Evolutionary conservation across 2,797 vertebrate genomes (phyloP), one percentile per base, ranked within the genome.

Genomic region (Sparidentex hasta): DNA sequence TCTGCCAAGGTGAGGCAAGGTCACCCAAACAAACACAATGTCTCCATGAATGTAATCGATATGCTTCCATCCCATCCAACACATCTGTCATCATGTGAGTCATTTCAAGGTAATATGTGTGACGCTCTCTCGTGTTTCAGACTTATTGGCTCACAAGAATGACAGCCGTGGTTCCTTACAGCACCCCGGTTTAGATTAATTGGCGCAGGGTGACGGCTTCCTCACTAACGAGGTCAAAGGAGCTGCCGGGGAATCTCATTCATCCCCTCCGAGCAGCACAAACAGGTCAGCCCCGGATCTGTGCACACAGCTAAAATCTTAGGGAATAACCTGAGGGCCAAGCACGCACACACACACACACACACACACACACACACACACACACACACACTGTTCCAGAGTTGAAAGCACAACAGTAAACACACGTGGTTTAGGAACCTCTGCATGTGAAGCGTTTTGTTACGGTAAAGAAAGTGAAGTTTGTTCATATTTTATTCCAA

Each of bases 151-250:
- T 23, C 1, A 9, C 20, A 27, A 44, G 27, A 77, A 65, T 5
- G 44, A 27, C 51, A 38, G 57, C 33, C 43, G 51, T 29, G 52
- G 8, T 62, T 69, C 4, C 46, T 65, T 20, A 67, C 20, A 44
- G 55, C 21, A 58, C 17, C 11, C 11, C 3, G 44, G 21, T 66
- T 76, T 48, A n/a, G 50, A 74, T n/a, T 57, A 25, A 29, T 65
- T 79, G 55, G 54, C 21, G 17, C 17, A n/a, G 46, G 41, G 47
- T 41, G 56, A 50, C 0, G 1, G 4, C 69, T 62, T 70, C 57
- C 46, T 65, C 17, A 25, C 29, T 58, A 64, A 84, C 23, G 46
- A 82, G 61, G 76, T 76, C 66, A 75, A 74, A 57, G 47, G 44
- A 80, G 54, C 23, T 54, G 64, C 18, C 38, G 57, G 64, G 59